Base-by-base conservation (phyloP, 2,113 vertebrate genomes). In the Chamaetylas fuelleborni region DNA sequence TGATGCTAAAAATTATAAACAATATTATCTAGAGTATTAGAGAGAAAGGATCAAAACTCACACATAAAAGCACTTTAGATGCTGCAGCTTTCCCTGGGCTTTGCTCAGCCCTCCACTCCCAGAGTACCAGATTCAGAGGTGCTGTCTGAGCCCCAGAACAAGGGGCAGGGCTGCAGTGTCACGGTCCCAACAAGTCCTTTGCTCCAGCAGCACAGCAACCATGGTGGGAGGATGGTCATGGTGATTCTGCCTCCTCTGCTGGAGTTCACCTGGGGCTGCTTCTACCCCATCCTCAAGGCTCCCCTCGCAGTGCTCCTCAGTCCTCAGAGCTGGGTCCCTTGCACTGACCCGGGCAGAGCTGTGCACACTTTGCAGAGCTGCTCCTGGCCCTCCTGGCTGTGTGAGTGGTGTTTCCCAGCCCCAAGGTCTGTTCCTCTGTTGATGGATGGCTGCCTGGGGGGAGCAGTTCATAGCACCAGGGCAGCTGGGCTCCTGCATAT, bases 271-370 rank as follows among this genome's bases (percentile, higher is more conserved):
- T 36, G 24, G 14, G 26, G 33, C 34, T 64, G 57, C 42, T 71
- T 33, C 12, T 26, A 6, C 2, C 1, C 12, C 0, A 0, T 22
- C 3, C 71, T 48, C 16, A 16, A 29, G 33, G 43, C 34, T 88
- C 14, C 18, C 11, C 25, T 11, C 0, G 0, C 25, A 1, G 4
- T 8, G 23, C 28, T 65, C 19, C 73, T 74, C 0, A 0, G 31
- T 50, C 25, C 36, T 23, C 43, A 70, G 56, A 19, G 86, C 33
- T 3, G 1, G 8, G 29, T 31, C 1, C 13, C 1, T 31, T 0
- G 1, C 26, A 3, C 4, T 2, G 56, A 11, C 23, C 15, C 25
- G 11, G 56, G 76, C 47, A 93, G 87, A 82, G 76, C 40, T 48
- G 57, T 12, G 50, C 45, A 48, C 19, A 4, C 53, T 57, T 50